A percentile compares a stretch with the other conserved stretches of the same genome.
Evolutionary conservation across 1,140 invertebrate genomes (phyloP).

Genomic region (Chionoecetes opilio): DNA sequence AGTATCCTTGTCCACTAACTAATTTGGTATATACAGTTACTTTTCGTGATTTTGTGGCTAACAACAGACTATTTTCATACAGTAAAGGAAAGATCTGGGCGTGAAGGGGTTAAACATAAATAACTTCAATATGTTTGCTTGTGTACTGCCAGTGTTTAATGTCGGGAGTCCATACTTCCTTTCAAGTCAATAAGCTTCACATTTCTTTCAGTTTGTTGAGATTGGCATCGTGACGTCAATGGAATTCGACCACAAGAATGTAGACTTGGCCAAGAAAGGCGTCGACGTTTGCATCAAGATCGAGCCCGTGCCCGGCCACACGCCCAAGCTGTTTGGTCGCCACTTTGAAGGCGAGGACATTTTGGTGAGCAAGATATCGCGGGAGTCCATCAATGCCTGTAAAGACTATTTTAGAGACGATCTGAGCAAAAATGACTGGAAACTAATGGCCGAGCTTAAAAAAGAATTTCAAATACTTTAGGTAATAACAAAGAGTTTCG

Average conservation of each 20-base stretch:
- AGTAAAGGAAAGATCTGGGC: no score
- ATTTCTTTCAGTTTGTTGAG: constrained; percentile 93
- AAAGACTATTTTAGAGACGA: constrained; percentile 99
- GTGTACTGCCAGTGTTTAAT: no score
- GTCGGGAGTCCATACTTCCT: no score
- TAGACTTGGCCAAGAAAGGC: constrained; percentile 96
- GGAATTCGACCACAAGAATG: constrained; percentile 91
- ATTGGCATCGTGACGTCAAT: constrained; percentile 98
- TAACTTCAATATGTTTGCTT: no score
- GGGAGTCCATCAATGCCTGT: constrained; percentile 99
- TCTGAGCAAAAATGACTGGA: constrained; percentile 97
- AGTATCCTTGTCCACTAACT: no score
- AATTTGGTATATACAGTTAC: no score
- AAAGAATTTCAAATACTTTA: constrained; percentile 98
- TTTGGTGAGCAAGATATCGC: constrained; percentile 98
- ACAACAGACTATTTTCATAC: no score
- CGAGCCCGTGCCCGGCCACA: constrained; percentile 96
- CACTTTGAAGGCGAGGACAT: constrained; percentile 99
- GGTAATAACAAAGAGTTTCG: not conserved
- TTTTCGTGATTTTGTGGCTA: no score
- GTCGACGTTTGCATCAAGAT: constrained; percentile 99
- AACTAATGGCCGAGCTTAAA: constrained; percentile 98
- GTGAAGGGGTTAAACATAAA: no score
- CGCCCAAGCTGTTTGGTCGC: constrained; percentile 98
- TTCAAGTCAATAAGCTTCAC: no score